phyloP scores from a whole-genome alignment of 2,888 invertebrate genomes.

The Limnephilus lunatus region DNA sequence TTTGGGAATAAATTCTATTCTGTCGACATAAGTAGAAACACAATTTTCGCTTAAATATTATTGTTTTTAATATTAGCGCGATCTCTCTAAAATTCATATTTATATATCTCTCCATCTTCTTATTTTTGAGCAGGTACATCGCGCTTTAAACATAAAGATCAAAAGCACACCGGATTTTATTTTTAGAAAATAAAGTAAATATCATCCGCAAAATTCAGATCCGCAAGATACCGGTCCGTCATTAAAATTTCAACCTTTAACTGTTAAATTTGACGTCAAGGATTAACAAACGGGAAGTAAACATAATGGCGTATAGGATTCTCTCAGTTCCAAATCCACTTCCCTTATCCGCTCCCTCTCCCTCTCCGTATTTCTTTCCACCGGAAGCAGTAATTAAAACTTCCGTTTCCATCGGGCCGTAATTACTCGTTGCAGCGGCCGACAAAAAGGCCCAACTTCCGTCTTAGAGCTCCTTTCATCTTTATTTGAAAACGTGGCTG shows the following conservation, averaged over 20 bases:
- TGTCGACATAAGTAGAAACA: too few species aligned
- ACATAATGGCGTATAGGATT: not conserved
- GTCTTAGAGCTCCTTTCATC: slow-evolving; percentile 27
- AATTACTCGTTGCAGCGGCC: slow-evolving; percentile 18
- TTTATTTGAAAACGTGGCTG: slow-evolving; percentile 38
- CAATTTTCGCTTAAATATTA: too few species aligned
- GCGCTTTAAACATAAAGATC: too few species aligned
- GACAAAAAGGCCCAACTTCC: slow-evolving; percentile 21
- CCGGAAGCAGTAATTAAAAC: slow-evolving; percentile 41
- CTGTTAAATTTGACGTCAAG: not conserved
- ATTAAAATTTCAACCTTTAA: not conserved
- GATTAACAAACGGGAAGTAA: not conserved
- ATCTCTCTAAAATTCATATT: too few species aligned
- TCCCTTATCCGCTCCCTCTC: not conserved
- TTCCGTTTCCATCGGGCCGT: slow-evolving; percentile 33
- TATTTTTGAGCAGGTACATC: too few species aligned
- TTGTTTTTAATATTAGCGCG: too few species aligned
- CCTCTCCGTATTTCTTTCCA: not conserved
- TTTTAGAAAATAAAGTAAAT: too few species aligned
- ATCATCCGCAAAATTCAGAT: too few species aligned
- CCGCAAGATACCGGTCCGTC: not conserved
- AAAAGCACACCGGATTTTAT: too few species aligned
- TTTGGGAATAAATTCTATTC: too few species aligned
- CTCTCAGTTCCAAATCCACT: not conserved
- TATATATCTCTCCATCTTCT: too few species aligned